Evolutionary conservation across 2,797 vertebrate species (phyloP), one percentile per base, ranked within the genome.

Genomic region (Emys orbicularis): DNA sequence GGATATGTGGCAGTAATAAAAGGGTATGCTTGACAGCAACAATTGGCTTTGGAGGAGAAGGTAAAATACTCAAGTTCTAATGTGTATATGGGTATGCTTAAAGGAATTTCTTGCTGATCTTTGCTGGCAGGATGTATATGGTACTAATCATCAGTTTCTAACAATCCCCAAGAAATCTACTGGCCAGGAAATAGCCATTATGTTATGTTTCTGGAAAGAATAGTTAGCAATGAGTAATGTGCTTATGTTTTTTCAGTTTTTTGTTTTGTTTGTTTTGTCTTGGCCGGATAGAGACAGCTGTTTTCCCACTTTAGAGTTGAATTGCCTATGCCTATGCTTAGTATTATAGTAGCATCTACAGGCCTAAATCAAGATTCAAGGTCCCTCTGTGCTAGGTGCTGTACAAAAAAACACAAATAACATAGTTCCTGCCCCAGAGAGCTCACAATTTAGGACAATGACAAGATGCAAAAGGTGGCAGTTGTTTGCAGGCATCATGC

Each of bases 21-120:
- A 96, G 97, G 97, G 96, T 98, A 92, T 96, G 85, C 93, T 95
- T 98, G 97, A 98, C 97, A 98, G 96, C 95, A 72, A 53, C 94
- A 97, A 94, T 98, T 98, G 96, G 86, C 95, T 97, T 98, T 96
- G 84, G 77, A 29, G 72, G 56, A 88, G 94, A 97, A 94, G 94
- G 93, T 97, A 95, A 97, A 97, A 95, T 91, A 91, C 93, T 93
- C 81, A 34, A 41, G 81, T 92, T 92, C 50, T 94, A 83, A 76
- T 77, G 54, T 16, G 72, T 81, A 52, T 95, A 52, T 92, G 29
- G 93, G 79, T 88, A 87, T 83, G 90, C 97, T 94, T 87, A 74
- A 79, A 90, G 96, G 92, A 91, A 86, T 96, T 97, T 96, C 96
- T 92, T 96, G 91, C 93, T 96, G 97, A 93, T 96, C 77, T 97